Conservation (phyloP, 1,140 invertebrate species). For the Triops cancriformis region DNA sequence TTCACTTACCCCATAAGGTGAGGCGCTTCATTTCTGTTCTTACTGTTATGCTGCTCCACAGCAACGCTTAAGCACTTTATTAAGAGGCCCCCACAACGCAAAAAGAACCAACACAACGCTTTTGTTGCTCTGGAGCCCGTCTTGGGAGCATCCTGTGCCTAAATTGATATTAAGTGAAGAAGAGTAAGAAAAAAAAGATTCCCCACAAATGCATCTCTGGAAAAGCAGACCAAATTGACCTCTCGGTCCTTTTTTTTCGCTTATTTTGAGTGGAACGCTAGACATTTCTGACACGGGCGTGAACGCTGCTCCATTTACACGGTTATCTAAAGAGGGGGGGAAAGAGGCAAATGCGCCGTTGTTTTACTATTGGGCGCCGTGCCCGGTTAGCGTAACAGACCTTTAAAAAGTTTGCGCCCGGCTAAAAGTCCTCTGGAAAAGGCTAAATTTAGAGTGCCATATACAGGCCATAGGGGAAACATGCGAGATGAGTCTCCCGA, state of each 20-base stretch:
- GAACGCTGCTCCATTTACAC: constrained; percentile 9
- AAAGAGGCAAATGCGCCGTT: background rate
- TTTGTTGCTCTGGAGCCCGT: background rate
- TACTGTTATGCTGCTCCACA: background rate
- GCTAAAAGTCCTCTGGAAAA: background rate
- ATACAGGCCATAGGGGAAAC: background rate
- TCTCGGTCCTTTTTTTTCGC: background rate
- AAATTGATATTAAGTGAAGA: background rate
- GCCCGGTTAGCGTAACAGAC: background rate
- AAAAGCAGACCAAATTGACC: background rate
- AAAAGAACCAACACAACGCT: background rate
- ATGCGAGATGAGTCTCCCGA: background rate
- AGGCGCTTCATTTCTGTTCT: background rate
- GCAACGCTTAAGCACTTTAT: background rate
- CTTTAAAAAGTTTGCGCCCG: background rate
- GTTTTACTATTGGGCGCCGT: background rate
- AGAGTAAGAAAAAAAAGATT: background rate
- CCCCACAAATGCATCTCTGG: background rate
- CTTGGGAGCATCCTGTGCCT: background rate
- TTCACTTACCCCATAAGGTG: background rate
- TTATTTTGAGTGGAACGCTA: background rate
- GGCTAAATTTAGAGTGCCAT: background rate
- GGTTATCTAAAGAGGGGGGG: background rate
- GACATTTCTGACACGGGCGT: constrained; percentile 12
- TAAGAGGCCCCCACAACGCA: background rate